phyloP scores from a whole-genome alignment of 2,888 invertebrate genomes.

The Gasteruption jaculator region DNA sequence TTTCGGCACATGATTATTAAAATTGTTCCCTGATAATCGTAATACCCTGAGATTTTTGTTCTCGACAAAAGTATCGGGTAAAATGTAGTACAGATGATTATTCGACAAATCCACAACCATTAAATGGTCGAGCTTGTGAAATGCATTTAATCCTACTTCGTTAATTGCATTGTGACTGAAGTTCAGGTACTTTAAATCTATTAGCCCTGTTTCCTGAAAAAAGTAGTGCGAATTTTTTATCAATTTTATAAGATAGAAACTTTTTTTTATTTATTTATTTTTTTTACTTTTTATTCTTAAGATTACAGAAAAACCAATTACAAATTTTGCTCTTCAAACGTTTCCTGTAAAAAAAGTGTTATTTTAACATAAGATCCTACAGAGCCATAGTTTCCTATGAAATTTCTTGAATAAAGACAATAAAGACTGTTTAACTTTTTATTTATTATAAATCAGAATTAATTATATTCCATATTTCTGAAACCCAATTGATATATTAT shows the following conservation, averaged over 20 bases:
- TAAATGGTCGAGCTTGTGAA: conserved; percentile 50
- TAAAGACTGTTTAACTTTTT: too few relatives aligned
- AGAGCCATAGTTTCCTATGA: too few relatives aligned
- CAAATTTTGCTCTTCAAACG: too few relatives aligned
- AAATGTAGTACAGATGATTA: conserved; percentile 50
- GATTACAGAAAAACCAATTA: conserved; percentile 3
- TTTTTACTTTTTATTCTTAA: too few relatives aligned
- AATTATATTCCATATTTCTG: too few relatives aligned
- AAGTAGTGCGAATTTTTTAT: conserved; percentile 11
- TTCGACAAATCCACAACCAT: conserved; percentile 51
- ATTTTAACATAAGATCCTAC: too few relatives aligned
- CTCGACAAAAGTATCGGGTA: conserved; percentile 47
- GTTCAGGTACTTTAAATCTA: conserved; percentile 45
- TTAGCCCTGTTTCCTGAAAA: conserved; percentile 40
- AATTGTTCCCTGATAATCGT: conserved; percentile 42
- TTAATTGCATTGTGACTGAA: conserved; percentile 51
- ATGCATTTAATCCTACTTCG: conserved; percentile 50
- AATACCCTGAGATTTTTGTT: conserved; percentile 40
- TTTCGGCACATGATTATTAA: conserved; percentile 38
- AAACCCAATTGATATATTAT: too few relatives aligned
- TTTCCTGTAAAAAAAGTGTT: too few relatives aligned
- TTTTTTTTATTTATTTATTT: not conserved
- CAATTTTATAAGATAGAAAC: not conserved
- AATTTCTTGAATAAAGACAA: too few relatives aligned
- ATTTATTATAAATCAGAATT: too few relatives aligned